Conservation (phyloP, 2,888 invertebrate genomes). For the Sarcophaga caerulescens region DNA sequence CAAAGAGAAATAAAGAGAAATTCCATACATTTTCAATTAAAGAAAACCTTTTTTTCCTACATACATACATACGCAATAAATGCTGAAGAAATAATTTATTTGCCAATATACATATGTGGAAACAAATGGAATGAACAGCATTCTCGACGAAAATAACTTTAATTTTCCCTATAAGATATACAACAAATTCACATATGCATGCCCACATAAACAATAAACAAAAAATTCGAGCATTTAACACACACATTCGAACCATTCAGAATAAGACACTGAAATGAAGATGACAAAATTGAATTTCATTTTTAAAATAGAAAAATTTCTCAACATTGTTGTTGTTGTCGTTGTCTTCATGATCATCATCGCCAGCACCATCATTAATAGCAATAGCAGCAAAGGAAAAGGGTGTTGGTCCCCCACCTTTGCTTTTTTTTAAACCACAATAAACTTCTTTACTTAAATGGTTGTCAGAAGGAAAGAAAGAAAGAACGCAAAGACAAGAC, state of each 20-base stretch:
- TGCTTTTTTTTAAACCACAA: neutral
- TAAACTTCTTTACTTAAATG: conserved; percentile 48
- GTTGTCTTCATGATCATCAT: no score
- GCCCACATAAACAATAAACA: neutral
- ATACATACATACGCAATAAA: neutral
- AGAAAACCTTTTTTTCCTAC: conserved; percentile 1
- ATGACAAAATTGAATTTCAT: neutral
- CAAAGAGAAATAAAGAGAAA: conserved; percentile 9
- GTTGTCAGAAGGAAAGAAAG: conserved; percentile 28
- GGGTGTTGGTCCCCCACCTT: neutral
- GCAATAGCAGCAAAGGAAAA: no score
- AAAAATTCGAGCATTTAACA: neutral
- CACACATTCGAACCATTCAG: neutral
- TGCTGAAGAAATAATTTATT: conserved; percentile 32
- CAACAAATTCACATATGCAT: neutral
- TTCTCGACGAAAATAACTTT: neutral
- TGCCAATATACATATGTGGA: neutral
- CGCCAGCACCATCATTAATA: no score
- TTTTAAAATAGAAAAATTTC: neutral
- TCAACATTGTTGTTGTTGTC: neutral
- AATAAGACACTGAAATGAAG: neutral
- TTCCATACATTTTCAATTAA: conserved; percentile 39
- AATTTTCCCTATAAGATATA: neutral
- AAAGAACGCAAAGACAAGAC: neutral
- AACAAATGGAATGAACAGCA: neutral